Base-by-base conservation (phyloP, 2,113 vertebrate species). In the Cepphus grylle region DNA sequence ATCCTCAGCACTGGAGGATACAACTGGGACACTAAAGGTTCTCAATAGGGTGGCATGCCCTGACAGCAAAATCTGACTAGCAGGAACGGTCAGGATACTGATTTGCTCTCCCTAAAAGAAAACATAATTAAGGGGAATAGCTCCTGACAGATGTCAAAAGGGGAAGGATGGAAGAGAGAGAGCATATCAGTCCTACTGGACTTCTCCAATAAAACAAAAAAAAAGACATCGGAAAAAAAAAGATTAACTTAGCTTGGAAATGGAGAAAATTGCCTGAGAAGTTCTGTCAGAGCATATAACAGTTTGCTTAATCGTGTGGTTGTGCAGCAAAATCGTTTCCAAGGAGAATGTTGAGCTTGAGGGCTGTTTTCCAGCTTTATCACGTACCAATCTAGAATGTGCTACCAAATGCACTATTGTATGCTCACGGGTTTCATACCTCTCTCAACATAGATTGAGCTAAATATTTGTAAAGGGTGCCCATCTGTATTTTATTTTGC, bases 1-100 rank as follows among this genome's bases (percentile, higher is more conserved):
- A 27, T 12, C 11, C 23, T 62, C 65, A 71, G 52, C 0, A 0
- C 22, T 55, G 32, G 34, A 73, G 27, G 55, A 65, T 50, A 42
- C 30, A 27, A 12, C 3, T 59, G 10, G 12, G 66, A 61, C 61
- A 77, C 27, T 72, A 16, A 40, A 86, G 18, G 7, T 62, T 78
- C 17, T 67, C 40, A 67, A 17, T 3, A 38, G 16, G 34, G 49
- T 74, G 19, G 50, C 11, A 52, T 4, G 5, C 3, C 62, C 40
- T 71, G 45, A 50, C 25, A 90, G 59, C 23, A 7, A 74, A 56
- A 61, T 53, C 50, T 66, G 25, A 73, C n/a, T 58, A 83, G 27
- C 21, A 72, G 34, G 34, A 92, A 53, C 29, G 29, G 22, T 43
- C 67, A 86, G 22, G 38, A 74, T 74, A 22, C 42, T 74, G 25